Conservation (phyloP, 2,888 invertebrate genomes). For the Pterostichus niger region DNA sequence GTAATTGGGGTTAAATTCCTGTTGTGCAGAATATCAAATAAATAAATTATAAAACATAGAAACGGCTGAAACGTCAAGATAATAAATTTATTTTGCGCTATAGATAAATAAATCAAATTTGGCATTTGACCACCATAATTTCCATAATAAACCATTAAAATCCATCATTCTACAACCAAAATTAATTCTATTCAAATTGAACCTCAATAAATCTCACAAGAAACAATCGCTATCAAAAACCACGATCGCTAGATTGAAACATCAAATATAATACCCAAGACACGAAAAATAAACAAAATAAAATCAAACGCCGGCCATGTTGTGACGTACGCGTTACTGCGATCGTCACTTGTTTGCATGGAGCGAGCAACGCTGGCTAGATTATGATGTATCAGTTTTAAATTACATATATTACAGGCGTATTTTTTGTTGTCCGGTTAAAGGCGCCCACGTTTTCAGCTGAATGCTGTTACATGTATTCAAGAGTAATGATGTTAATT, state of each 20-base stretch:
- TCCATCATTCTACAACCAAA: background rate
- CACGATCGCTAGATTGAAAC: background rate
- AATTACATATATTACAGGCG: slow-evolving; percentile 56
- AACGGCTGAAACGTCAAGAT: too few relatives aligned
- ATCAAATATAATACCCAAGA: background rate
- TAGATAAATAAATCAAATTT: too few relatives aligned
- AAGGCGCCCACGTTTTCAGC: slow-evolving; percentile 24
- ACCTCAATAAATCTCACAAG: background rate
- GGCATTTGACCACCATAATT: too few relatives aligned
- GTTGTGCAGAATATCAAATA: too few relatives aligned
- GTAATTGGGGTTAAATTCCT: too few relatives aligned
- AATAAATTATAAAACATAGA: too few relatives aligned
- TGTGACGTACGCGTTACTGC: background rate
- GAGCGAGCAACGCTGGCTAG: slow-evolving; percentile 23
- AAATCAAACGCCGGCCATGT: slow-evolving; percentile 9
- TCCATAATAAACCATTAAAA: background rate
- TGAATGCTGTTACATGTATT: slow-evolving; percentile 45
- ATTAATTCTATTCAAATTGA: slow-evolving; percentile 16
- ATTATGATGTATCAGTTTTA: slow-evolving; percentile 64
- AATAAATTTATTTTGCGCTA: too few relatives aligned
- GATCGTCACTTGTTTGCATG: slow-evolving; percentile 12
- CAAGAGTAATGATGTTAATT: slow-evolving; percentile 61
- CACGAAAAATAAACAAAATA: slow-evolving; percentile 1
- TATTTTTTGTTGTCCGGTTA: slow-evolving; percentile 27
- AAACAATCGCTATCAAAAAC: background rate